Percentiles rank a stretch among this genome's conserved stretches.
Conservation (phyloP, 2,113 vertebrate species). For the Gasterosteus nipponicus region DNA sequence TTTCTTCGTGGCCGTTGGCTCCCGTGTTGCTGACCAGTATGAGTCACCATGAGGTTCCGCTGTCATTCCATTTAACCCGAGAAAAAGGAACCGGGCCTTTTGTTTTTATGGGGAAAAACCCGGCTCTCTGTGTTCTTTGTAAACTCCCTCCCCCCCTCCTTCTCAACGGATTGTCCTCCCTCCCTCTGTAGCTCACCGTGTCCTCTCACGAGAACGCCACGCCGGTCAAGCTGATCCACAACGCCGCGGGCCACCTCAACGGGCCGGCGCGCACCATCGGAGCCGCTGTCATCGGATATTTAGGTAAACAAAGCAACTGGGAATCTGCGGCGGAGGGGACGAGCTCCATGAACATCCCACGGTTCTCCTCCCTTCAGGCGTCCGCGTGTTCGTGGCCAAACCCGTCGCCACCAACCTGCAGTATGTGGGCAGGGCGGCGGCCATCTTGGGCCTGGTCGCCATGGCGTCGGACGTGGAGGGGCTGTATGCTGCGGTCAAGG, state of each 20-base stretch:
- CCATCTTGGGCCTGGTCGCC: slow-evolving; percentile 96
- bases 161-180: background rate
- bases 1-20: too few species aligned
- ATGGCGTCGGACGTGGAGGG: slow-evolving; percentile 99
- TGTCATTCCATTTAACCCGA: too few species aligned
- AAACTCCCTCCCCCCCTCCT: too few species aligned
- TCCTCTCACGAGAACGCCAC: slow-evolving; percentile 98
- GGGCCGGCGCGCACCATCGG: slow-evolving; percentile 93
- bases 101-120: too few species aligned
- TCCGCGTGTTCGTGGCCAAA: slow-evolving; percentile 94
- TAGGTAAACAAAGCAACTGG: slow-evolving; percentile 81
- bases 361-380: slow-evolving; percentile 79
- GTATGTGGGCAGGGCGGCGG: slow-evolving; percentile 95
- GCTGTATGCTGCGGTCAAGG: slow-evolving; percentile 96
- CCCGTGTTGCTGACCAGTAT: too few species aligned
- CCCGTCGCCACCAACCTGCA: slow-evolving; percentile 96
- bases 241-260: slow-evolving; percentile 94
- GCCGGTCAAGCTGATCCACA: slow-evolving; percentile 94
- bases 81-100: too few species aligned
- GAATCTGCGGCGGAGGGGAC: background rate
- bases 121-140: background rate
- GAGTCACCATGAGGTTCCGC: too few species aligned
- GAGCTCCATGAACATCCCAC: background rate
- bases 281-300: slow-evolving; percentile 94
- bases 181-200: slow-evolving; percentile 85